Evolutionary conservation across 2,888 invertebrate genomes (phyloP).

Genomic region (Lissocephala sabroskyi): DNA sequence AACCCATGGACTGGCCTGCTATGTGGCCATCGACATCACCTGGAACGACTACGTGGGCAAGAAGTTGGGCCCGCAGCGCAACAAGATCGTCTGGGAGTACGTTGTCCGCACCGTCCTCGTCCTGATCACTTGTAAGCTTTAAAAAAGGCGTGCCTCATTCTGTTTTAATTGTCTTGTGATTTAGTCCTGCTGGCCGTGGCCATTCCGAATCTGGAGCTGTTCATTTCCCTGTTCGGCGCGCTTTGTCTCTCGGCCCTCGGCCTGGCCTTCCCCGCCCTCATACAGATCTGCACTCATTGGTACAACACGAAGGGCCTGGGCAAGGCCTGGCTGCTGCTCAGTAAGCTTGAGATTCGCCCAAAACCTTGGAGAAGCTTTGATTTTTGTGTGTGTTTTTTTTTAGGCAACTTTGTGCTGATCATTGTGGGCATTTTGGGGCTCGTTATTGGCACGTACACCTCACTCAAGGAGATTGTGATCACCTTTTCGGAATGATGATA

Average conservation of each 20-base stretch:
- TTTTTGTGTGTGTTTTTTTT: constrained; percentile 5
- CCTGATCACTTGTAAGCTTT: constrained; percentile 86
- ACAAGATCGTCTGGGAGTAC: constrained; percentile 82
- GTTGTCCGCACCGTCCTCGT: constrained; percentile 84
- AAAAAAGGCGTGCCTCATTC: too few species aligned
- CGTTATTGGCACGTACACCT: constrained; percentile 81
- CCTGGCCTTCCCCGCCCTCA: constrained; percentile 90
- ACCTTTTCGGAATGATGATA: constrained; percentile 72
- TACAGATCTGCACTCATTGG: constrained; percentile 89
- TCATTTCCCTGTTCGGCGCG: constrained; percentile 89
- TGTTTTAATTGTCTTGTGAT: too few species aligned
- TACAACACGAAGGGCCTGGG: constrained; percentile 75
- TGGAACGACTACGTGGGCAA: constrained; percentile 86
- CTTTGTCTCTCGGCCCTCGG: constrained; percentile 91
- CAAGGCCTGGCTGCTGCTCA: constrained; percentile 76
- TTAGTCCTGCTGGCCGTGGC: constrained; percentile 87
- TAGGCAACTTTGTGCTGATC: constrained; percentile 76
- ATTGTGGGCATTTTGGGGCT: constrained; percentile 80
- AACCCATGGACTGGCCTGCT: constrained; percentile 94
- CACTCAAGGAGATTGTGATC: constrained; percentile 77
- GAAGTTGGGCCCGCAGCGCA: constrained; percentile 76
- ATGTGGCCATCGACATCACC: constrained; percentile 94
- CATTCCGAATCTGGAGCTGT: constrained; percentile 87
- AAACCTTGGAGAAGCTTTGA: neutral
- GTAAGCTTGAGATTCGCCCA: too few species aligned